Evolutionary conservation across 2,888 invertebrate genomes (phyloP), one percentile per base, ranked within the genome.

Genomic region (Nowickia ferox): DNA sequence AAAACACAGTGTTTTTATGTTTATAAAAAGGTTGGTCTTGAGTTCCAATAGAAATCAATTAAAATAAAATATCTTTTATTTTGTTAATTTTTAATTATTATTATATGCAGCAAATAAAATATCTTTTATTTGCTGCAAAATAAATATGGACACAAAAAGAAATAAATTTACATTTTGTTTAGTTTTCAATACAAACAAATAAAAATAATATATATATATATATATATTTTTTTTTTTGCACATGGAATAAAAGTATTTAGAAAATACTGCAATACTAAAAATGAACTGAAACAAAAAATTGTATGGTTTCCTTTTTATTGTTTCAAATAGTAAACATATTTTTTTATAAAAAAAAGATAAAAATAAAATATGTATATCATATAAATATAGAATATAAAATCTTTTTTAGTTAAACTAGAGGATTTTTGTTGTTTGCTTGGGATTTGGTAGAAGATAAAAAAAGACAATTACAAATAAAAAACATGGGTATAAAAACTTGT

Each of bases 1-100:
- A 82, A 86, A 86, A 79, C 85, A 71, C 82, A 75, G 46, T 61
- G 48, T 77, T 53, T 53, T 30, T 30, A 6, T 61, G 6, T 42
- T 46, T 19, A 51, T 15, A 22, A 48, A 48, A 38, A 38, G n/a
- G n/a, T 38, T 38, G 38, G 15, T 59, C 51, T 68, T 42, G 69
- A 42, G 19, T 48, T 77, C 63, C 63, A 63, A 77, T 63, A 69
- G 74, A 77, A 72, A 69, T 81, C 30, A 68, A 66, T 72, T 59
- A 72, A 66, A 81, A 53, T 22, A 69, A 53, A 69, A 55, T 51
- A 15, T 19, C 17, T 72, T 71, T 74, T 81, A 42, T 85, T 74
- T 82, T n/a, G n/a, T n/a, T n/a, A n/a, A n/a, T n/a, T n/a, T n/a
- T n/a, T n/a, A n/a, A n/a, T n/a, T n/a, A n/a, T n/a, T n/a, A n/a